Base-by-base conservation (phyloP, 1,140 invertebrate genomes). In the Semibalanus balanoides region DNA sequence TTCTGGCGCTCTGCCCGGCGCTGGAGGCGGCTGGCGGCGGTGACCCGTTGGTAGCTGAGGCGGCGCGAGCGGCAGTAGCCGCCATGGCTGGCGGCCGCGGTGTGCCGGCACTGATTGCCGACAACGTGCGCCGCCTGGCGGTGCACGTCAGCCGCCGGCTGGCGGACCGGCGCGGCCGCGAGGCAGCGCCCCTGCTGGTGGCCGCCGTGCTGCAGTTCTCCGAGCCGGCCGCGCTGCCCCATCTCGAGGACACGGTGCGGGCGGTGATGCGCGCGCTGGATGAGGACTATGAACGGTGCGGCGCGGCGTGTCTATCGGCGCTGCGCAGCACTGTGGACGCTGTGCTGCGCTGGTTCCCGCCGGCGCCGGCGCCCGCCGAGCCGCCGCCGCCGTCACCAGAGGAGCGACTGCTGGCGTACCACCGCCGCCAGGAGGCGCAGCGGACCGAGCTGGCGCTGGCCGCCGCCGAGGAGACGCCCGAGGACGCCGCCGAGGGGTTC, bases 1-100 rank as follows among this genome's bases (percentile, higher is more conserved):
- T 90, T 29, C 87, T 88, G 79, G 88, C 87, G 11, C 81, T 91
- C n/a, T 91, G 89, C 79, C 79, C 88, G n/a, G 80, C 90, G 29
- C 83, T 90, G 76, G 89, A 90, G 84, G 84, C 86, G 83, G 88
- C 89, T 76, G 89, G 90, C 87, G 82, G 86, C 79, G 82, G 83
- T 73, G 86, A 89, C 79, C 82, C 84, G 71, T 80, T 87, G 75
- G 83, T 90, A 0, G 86, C 85, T 79, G 78, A 82, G 74, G 83
- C 87, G 3, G 89, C 89, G 51, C 51, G 51, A 7, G 51, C 51
- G 7, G 22, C 51, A 1, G 11, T 64, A 19, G 22, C 51, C 7
- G 51, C 51, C 51, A 64, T 64, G 51, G 51, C 51, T 25, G 51
- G 51, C 9, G 51, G 22, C 7, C 14, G 14, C 14, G 51, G 51